Conservation (phyloP, 2,797 vertebrate species). For the Choloepus didactylus region DNA sequence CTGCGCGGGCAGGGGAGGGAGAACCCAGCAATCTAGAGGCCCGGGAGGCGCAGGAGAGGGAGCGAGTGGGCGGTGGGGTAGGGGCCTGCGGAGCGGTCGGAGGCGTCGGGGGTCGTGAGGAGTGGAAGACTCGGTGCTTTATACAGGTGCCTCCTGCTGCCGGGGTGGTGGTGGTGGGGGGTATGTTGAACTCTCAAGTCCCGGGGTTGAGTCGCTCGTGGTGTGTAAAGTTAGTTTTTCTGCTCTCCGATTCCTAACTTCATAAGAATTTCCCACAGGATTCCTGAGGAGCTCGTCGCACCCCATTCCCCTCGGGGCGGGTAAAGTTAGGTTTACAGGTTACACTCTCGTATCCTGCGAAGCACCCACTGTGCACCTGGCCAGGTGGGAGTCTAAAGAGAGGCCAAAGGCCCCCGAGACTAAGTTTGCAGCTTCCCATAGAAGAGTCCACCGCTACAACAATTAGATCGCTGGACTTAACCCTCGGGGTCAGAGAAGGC, state of each 20-base stretch:
- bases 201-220: background rate
- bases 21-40: background rate
- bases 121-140: background rate
- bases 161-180: background rate
- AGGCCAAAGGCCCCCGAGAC: background rate
- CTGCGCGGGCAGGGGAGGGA: background rate
- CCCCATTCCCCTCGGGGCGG: background rate
- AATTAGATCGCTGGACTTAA: background rate
- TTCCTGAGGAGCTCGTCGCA: background rate
- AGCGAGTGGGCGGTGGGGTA: slow-evolving; percentile 16
- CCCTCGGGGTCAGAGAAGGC: background rate
- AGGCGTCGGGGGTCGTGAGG: no score
- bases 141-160: slow-evolving; percentile 57
- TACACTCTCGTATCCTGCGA: background rate
- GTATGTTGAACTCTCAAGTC: background rate
- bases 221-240: background rate
- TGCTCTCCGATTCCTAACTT: background rate
- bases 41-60: background rate
- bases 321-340: background rate
- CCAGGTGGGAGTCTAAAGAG: no score
- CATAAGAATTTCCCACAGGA: background rate
- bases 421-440: background rate
- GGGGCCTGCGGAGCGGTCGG: background rate
- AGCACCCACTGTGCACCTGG: background rate
- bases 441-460: no score